Evolutionary conservation across 1,140 invertebrate genomes (phyloP).

Genomic region (Aplysia californica): DNA sequence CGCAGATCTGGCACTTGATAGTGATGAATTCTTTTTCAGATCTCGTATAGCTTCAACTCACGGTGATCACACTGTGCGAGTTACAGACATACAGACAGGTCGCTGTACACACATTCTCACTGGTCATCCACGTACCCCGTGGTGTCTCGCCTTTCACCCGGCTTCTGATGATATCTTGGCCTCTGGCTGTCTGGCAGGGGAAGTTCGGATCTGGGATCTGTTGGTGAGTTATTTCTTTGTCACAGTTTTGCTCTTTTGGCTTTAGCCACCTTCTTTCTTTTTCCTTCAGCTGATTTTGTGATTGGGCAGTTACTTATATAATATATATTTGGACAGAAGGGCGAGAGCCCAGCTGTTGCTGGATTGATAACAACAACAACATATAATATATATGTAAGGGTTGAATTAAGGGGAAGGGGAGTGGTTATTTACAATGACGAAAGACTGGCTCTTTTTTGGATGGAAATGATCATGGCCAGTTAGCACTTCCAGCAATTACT

Average conservation of each 20-base stretch:
- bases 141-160: constrained; percentile 92
- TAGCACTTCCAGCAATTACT: no score
- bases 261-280: background rate
- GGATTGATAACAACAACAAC: no score
- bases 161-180: constrained; percentile 85
- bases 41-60: constrained; percentile 89
- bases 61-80: constrained; percentile 92
- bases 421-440: background rate
- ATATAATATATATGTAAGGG: background rate
- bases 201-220: constrained; percentile 92
- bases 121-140: constrained; percentile 90
- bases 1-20: background rate
- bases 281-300: background rate
- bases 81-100: constrained; percentile 82
- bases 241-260: constrained; percentile 31
- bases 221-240: no score
- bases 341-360: no score
- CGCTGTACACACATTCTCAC: constrained; percentile 82
- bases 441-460: no score
- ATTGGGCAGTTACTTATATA: background rate
- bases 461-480: no score
- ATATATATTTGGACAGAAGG: background rate
- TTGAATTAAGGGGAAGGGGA: background rate
- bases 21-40: constrained; percentile 66
- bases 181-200: constrained; percentile 88